Evolutionary conservation across 2,888 invertebrate species (phyloP), one percentile per base, ranked within the genome.

Genomic region (Cancer borealis): DNA sequence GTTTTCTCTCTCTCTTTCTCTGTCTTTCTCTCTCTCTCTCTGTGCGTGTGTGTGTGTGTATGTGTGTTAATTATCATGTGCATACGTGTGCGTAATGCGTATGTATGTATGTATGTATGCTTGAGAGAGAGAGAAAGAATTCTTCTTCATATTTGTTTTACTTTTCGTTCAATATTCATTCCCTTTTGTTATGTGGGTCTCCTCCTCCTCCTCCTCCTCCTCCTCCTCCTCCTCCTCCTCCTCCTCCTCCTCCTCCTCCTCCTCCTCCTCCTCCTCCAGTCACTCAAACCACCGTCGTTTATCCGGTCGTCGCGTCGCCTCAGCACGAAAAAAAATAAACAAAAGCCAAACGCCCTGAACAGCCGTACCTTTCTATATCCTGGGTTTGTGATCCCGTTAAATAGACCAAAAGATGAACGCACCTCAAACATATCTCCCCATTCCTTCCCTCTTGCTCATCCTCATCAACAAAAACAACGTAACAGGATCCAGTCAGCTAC

Each of bases 401-500:
- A 1, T 17, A 54, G 17, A 54, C 3, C 2, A 12, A 54, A 73
- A 73, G n/a, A 4, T n/a, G 6, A 73, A 73, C n/a, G 6, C n/a
- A n/a, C 17, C 17, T n/a, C 6, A 73, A n/a, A 73, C 17, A 21
- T 21, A n/a, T 84, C 30, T 39, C 26, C 39, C 30, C 79, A 30
- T 30, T 66, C 66, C 66, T 21, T 21, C 66, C 66, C n/a, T 21
- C 66, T 10, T 84, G 0, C 79, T 8, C 26, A 2, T 21, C 79
- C 12, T 30, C 12, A 84, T 8, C 30, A 4, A 10, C 3, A 12
- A 17, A 54, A 54, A 12, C 0, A 30, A 30, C 91, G 84, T 92
- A 87, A 84, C 91, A 91, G 94, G 87, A 79, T 88, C 46, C 95
- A 95, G 93, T 95, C 95, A 45, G 95, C 95, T 60, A 95, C 95